A percentile compares a stretch with the other conserved stretches of the same genome.
These are phyloP conservation scores for Dolichotis patagonum DNA, from an alignment of 2,113 vertebrate genomes.

Conservation along the genomic window DNA sequence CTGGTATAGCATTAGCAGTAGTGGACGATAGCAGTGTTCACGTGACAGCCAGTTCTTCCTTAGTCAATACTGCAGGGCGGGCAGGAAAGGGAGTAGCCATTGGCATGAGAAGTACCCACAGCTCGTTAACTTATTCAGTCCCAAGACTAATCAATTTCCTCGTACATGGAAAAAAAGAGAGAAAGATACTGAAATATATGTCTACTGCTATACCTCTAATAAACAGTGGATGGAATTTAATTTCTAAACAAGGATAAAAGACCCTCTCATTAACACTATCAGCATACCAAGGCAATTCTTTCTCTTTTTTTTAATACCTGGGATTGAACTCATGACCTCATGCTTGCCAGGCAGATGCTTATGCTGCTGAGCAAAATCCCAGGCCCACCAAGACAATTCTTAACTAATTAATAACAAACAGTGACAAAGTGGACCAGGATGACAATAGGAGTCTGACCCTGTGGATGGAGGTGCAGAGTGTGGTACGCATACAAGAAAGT, in stretches of 20 bases:
- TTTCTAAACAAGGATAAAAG: neutral
- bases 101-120: neutral
- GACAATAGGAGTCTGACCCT: neutral
- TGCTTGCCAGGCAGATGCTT: no score
- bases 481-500: neutral
- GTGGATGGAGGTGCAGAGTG: neutral
- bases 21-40: neutral
- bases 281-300: neutral
- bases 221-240: neutral
- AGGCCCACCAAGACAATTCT: neutral
- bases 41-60: neutral
- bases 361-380: no score
- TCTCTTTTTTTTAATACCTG: no score
- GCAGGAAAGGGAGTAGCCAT: neutral
- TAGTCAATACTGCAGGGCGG: neutral
- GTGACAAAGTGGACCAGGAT: neutral
- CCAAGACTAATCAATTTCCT: neutral
- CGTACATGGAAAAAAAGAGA: fast-evolving
- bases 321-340: no score
- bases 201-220: neutral
- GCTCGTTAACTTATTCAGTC: neutral
- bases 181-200: neutral
- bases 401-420: neutral
- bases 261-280: neutral
- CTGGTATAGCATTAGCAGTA: neutral